Percentiles rank a stretch among this genome's conserved stretches.
phyloP scores from a whole-genome alignment of 2,797 vertebrate species.

The Sibirionetta formosa region DNA sequence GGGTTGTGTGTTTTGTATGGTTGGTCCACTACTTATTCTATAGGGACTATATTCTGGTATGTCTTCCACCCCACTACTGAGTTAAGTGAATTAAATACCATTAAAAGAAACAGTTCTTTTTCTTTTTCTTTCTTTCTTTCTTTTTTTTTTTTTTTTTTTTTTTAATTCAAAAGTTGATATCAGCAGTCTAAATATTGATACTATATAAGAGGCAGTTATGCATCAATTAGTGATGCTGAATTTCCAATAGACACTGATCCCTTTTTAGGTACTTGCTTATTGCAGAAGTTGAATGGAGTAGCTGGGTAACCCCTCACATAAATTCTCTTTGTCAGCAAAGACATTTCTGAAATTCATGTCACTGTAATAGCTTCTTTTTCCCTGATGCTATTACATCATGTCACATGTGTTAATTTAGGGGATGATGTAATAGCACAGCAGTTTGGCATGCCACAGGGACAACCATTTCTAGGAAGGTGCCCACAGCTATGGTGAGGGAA shows the following conservation, averaged over 20 bases:
- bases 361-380: background rate
- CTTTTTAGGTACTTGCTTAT: background rate
- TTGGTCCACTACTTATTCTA: background rate
- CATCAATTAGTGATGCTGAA: background rate
- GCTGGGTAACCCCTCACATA: background rate
- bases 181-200: background rate
- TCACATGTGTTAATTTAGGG: background rate
- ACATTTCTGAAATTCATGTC: slow-evolving; percentile 4
- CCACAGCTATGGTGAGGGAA: background rate
- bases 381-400: background rate
- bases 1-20: rapidly evolving
- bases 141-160: background rate
- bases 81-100: background rate
- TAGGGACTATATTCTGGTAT: background rate
- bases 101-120: background rate
- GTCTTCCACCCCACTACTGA: background rate
- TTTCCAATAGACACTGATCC: background rate
- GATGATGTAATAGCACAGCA: background rate
- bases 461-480: background rate
- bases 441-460: background rate
- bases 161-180: background rate
- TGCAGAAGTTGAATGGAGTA: background rate
- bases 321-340: background rate
- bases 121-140: background rate
- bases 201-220: background rate